Conservation (phyloP, 2,113 vertebrate genomes). For the Hippopotamus amphibius region DNA sequence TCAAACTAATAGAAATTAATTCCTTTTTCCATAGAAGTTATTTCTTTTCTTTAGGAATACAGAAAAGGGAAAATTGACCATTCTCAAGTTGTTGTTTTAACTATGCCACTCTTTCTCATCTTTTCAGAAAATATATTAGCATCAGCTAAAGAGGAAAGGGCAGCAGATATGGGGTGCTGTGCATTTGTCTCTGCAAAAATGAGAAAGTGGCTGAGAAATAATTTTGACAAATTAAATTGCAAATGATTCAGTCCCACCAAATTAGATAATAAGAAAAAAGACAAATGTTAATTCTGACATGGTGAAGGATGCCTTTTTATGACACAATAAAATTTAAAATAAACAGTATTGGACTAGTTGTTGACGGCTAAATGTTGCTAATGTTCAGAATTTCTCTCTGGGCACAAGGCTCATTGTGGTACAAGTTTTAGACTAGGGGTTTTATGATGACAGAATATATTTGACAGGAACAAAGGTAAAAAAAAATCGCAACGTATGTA, state of each 20-base stretch:
- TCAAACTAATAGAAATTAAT: background rate
- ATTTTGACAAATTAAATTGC: background rate
- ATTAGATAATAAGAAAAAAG: slow-evolving; percentile 11
- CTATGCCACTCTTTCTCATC: background rate
- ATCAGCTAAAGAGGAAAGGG: background rate
- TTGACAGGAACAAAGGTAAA: background rate
- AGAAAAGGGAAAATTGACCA: background rate
- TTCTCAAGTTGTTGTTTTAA: background rate
- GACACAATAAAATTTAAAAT: slow-evolving; percentile 49
- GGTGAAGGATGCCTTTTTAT: background rate
- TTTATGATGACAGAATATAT: background rate
- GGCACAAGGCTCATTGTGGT: background rate
- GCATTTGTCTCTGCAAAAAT: background rate
- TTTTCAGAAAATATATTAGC: background rate
- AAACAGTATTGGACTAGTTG: background rate
- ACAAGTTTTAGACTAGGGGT: background rate
- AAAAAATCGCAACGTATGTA: background rate
- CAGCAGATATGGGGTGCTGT: rapidly evolving
- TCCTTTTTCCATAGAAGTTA: background rate
- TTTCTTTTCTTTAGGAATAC: background rate
- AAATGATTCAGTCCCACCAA: background rate
- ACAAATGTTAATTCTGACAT: background rate
- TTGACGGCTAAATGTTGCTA: background rate
- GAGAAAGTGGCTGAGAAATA: background rate
- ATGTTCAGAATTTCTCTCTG: background rate